Base-by-base conservation (phyloP, 1,140 invertebrate genomes). In the Drosophila pectinifera region DNA sequence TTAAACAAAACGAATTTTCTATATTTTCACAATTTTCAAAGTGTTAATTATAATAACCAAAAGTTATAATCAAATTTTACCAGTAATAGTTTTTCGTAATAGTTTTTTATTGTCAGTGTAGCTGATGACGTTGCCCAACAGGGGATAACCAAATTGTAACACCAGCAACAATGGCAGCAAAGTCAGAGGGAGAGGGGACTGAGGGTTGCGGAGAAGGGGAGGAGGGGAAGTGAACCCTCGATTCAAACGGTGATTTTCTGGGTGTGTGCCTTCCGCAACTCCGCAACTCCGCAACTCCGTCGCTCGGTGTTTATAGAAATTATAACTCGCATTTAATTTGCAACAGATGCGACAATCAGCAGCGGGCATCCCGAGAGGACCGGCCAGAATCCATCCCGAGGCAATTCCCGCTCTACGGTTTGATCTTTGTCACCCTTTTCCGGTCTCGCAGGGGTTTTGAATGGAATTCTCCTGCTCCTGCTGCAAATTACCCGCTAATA, bases 311-410 rank as follows among this genome's bases (percentile, higher is more conserved):
- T 89, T 89, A 90, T 89, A 74, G 76, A 84, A 90, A 89, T 83
- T 91, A 91, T 91, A 91, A 91, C 85, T 78, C 78, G 78, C 85
- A 86, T 90, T 91, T 91, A 91, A 91, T 91, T 91, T 91, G 90
- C 90, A 91, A 91, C 90, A 91, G 90, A 91, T 91, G 90, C 82
- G 85, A 80, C 78, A 83, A 83, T 83, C 80, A 78, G 79, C 55
- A 76, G 45, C 61, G 20, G 24, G 74, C 73, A 68, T 57, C 61
- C 42, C 56, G 18, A 56, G 58, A 85, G 62, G 46, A 48, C 56
- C 67, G 45, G 68, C 56, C 63, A 65, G 64, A 49, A 55, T 41
- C 39, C 46, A 54, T 46, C 43, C 41, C 56, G 31, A 43, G 11
- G 22, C 53, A 57, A 58, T 74, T 76, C 57, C 72, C 64, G 58